Percentiles rank a stretch among this genome's conserved stretches.
These are phyloP conservation scores for Antheraea pernyi DNA, from an alignment of 1,140 invertebrate species.

Conservation along the genomic window DNA sequence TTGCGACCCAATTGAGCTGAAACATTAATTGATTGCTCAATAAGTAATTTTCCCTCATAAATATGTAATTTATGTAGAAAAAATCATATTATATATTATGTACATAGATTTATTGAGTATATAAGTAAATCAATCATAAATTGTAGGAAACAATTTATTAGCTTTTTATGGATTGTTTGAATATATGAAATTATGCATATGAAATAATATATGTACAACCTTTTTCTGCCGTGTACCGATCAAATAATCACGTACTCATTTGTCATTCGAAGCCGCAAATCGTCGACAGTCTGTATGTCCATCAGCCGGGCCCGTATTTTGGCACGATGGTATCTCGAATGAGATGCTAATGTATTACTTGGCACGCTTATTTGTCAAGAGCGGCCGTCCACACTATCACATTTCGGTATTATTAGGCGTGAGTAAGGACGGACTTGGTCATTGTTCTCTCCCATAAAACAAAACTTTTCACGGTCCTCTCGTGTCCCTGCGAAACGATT, in stretches of 20 bases:
- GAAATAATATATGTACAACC: constrained; percentile 10
- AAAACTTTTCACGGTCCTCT: constrained; percentile 28
- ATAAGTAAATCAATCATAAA: constrained; percentile 17
- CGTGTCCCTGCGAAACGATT: constrained; percentile 29
- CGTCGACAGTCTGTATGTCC: constrained; percentile 27
- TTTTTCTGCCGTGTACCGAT: constrained; percentile 11
- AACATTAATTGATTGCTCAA: neutral
- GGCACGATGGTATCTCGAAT: constrained; percentile 51
- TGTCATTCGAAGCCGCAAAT: constrained; percentile 33
- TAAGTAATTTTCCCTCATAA: neutral
- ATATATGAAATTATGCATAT: constrained; percentile 2
- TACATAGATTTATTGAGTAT: constrained; percentile 6
- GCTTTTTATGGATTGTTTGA: constrained; percentile 12
- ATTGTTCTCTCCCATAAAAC: constrained; percentile 21
- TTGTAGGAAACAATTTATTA: constrained; percentile 21
- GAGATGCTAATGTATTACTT: constrained; percentile 61
- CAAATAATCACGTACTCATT: constrained; percentile 25
- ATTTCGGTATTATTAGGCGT: constrained; percentile 45
- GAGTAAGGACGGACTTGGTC: constrained; percentile 22
- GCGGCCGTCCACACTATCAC: constrained; percentile 37
- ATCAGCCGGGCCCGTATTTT: constrained; percentile 37
- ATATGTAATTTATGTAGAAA: constrained; percentile 10
- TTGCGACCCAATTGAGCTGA: neutral
- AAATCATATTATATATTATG: constrained; percentile 19
- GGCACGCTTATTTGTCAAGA: constrained; percentile 37